Percentiles rank a stretch among this genome's conserved stretches.
phyloP scores from a whole-genome alignment of 2,113 vertebrate species.

The Prochilodus magdalenae region DNA sequence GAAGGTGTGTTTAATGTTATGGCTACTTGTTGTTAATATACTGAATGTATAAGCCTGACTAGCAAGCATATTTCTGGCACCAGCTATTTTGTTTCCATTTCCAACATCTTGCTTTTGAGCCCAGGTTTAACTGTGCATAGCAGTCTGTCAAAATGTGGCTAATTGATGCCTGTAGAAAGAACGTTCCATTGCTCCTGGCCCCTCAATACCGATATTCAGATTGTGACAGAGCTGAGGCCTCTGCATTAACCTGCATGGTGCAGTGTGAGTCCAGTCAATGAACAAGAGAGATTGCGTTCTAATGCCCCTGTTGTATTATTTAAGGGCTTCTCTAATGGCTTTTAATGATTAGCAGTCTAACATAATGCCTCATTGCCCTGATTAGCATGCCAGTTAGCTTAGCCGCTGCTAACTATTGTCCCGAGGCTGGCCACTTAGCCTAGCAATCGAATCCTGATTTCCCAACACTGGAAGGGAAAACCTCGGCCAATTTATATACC shows the following conservation, averaged over 20 bases:
- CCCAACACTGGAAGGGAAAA: neutral
- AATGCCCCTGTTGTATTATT: slow-evolving; percentile 54
- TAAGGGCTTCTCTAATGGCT: slow-evolving; percentile 52
- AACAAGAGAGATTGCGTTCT: slow-evolving; percentile 40
- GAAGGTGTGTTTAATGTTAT: no score
- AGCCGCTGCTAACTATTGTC: slow-evolving; percentile 50
- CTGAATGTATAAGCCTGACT: no score
- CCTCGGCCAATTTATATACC: slow-evolving; percentile 5
- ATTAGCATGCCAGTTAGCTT: slow-evolving; percentile 57
- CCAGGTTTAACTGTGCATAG: no score
- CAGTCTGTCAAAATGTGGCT: no score
- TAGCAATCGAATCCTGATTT: slow-evolving; percentile 43
- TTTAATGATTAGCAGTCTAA: slow-evolving; percentile 55
- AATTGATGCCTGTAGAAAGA: neutral
- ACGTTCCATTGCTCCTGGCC: neutral
- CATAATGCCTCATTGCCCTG: slow-evolving; percentile 46
- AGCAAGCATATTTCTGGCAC: no score
- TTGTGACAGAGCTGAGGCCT: slow-evolving; percentile 13
- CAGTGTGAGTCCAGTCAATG: slow-evolving; percentile 18
- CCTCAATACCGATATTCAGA: slow-evolving; percentile 8
- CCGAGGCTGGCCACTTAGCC: slow-evolving; percentile 45
- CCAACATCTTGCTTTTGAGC: neutral
- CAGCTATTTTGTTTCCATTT: no score
- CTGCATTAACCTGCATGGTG: neutral
- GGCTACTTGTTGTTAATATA: no score